phyloP scores from a whole-genome alignment of 2,797 vertebrate genomes.

The Pantherophis vulpinus region DNA sequence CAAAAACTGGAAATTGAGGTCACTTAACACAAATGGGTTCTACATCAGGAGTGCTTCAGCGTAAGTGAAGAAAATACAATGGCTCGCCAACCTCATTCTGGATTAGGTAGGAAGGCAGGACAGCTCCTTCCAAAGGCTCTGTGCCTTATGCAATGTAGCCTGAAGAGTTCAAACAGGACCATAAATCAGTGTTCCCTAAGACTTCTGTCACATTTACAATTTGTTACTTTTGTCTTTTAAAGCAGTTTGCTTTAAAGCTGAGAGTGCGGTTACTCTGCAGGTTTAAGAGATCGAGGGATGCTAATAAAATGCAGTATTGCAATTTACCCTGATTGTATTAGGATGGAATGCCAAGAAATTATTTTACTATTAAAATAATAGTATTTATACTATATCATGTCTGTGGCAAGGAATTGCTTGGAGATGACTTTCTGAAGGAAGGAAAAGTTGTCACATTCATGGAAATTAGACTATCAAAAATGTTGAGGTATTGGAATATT shows the following conservation, averaged over 20 bases:
- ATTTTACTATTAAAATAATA: not conserved
- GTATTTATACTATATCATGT: not conserved
- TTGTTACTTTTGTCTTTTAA: not conserved
- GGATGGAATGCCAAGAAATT: not conserved
- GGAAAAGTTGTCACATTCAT: not conserved
- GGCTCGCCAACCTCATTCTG: not conserved
- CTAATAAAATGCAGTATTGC: not conserved
- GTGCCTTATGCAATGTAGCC: not conserved
- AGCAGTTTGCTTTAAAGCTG: not conserved
- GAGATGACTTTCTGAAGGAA: not conserved
- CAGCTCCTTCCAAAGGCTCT: not conserved
- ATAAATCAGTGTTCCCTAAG: not conserved
- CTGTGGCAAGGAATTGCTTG: not conserved
- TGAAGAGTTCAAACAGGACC: not conserved
- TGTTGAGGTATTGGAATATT: no score
- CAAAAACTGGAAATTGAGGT: not conserved
- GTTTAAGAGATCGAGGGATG: not conserved
- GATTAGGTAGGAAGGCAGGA: not conserved
- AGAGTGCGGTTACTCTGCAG: no score
- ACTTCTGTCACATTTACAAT: not conserved
- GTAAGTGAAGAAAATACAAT: not conserved
- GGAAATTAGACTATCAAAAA: not conserved
- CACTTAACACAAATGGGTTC: not conserved
- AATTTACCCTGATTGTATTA: not conserved
- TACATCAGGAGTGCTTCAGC: not conserved